Conservation (phyloP, 2,797 vertebrate species). For the Lacerta agilis region DNA sequence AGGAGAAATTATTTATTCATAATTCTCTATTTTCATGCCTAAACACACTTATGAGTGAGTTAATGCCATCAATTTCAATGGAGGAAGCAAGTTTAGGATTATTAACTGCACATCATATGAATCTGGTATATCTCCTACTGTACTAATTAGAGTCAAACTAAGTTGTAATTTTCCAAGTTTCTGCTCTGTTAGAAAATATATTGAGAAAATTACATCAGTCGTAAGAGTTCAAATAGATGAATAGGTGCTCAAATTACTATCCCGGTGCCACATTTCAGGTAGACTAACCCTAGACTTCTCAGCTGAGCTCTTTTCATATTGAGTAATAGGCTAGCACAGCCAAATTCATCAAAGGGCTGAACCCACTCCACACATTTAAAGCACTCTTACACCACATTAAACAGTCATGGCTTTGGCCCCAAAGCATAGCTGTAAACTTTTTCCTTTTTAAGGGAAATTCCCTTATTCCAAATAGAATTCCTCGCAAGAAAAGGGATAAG, state of each 20-base stretch:
- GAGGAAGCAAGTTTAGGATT: constrained; percentile 5
- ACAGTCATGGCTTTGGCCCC: too few relatives aligned
- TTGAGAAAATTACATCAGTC: constrained; percentile 1
- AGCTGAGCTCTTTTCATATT: background rate
- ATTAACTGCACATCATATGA: background rate
- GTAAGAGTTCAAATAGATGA: background rate
- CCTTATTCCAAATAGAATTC: too few relatives aligned
- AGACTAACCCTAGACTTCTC: background rate
- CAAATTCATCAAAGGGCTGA: background rate
- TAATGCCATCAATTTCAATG: constrained; percentile 12
- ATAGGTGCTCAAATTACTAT: background rate
- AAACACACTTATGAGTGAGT: constrained; percentile 29
- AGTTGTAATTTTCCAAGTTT: background rate
- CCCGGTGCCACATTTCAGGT: background rate
- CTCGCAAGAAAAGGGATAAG: too few relatives aligned
- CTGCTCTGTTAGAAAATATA: background rate
- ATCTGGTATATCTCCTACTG: background rate
- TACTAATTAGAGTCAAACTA: constrained; percentile 21
- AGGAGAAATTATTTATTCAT: constrained; percentile 35
- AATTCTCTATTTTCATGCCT: constrained; percentile 34
- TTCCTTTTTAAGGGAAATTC: too few relatives aligned
- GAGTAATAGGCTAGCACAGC: background rate
- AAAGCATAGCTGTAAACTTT: too few relatives aligned
- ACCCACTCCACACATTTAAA: too few relatives aligned
- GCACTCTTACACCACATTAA: too few relatives aligned